These are phyloP conservation scores for Myotis findleyi DNA, from an alignment of 2,797 vertebrate species.

Conservation along the genomic window DNA sequence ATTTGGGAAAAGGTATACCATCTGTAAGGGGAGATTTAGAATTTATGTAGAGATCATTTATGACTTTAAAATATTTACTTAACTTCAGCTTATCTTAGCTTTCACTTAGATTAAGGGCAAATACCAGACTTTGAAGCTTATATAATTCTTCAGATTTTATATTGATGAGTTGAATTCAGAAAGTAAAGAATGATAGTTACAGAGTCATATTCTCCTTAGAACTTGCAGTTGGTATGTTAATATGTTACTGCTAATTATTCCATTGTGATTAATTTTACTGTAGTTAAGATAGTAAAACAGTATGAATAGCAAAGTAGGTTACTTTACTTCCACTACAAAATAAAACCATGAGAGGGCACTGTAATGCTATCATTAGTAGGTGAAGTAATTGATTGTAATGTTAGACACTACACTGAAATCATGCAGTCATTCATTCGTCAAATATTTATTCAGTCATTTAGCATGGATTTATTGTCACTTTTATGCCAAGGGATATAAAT, in stretches of 20 bases:
- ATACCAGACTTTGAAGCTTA: slow-evolving; percentile 1
- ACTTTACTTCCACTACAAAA: slow-evolving; percentile 34
- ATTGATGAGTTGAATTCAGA: slow-evolving; percentile 32
- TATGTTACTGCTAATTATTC: neutral
- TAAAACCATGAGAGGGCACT: slow-evolving; percentile 76
- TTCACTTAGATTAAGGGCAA: neutral
- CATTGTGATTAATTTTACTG: neutral
- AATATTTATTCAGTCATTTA: neutral
- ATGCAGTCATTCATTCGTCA: neutral
- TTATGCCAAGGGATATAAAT: neutral
- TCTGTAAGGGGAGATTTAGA: neutral
- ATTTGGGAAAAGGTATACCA: neutral
- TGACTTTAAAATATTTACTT: neutral
- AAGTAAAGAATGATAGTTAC: neutral
- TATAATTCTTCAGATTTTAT: slow-evolving; percentile 41
- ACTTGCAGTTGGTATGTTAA: neutral
- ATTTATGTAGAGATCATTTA: slow-evolving; percentile 28
- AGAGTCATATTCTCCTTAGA: slow-evolving; percentile 12
- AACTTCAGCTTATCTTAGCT: slow-evolving; percentile 1
- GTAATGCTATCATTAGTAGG: neutral
- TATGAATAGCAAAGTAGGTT: neutral
- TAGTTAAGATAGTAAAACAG: neutral
- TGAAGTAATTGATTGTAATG: neutral
- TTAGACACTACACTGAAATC: neutral
- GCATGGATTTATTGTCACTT: slow-evolving; percentile 38